Conservation (phyloP, 2,888 invertebrate species). For the Mechanitis mazaeus region DNA sequence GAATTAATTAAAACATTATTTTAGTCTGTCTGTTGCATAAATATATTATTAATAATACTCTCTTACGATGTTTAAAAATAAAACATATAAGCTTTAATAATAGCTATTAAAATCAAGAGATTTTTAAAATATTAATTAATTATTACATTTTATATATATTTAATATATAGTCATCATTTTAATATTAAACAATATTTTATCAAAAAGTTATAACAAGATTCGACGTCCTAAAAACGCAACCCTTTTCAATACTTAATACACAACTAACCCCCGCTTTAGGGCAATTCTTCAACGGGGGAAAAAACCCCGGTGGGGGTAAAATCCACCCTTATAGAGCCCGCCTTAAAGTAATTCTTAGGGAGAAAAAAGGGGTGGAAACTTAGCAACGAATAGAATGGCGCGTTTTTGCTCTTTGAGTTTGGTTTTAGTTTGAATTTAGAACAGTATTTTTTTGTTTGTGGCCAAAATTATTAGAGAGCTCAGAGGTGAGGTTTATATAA, state of each 20-base stretch:
- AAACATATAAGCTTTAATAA: no score
- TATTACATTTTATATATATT: no score
- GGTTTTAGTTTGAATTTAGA: constrained; percentile 29
- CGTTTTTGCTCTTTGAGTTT: constrained; percentile 49
- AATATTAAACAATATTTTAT: no score
- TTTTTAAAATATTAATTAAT: no score
- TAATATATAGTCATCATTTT: no score
- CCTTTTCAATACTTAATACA: constrained; percentile 70
- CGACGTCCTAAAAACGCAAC: constrained; percentile 56
- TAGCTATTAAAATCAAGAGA: no score
- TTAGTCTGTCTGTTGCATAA: no score
- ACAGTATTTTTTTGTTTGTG: constrained; percentile 16
- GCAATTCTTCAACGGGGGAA: constrained; percentile 76
- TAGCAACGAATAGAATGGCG: constrained; percentile 63
- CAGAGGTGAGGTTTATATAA: constrained; percentile 10
- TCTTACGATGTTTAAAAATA: no score
- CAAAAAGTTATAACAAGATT: constrained; percentile 20
- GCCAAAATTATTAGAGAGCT: constrained; percentile 6
- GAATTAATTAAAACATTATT: no score
- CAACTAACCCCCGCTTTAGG: constrained; percentile 68
- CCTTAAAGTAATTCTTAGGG: constrained; percentile 73
- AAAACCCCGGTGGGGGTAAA: constrained; percentile 52
- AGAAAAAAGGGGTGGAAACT: constrained; percentile 75
- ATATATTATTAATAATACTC: no score
- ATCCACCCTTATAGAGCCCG: constrained; percentile 51